Evolutionary conservation across 2,888 invertebrate species (phyloP).

Genomic region (Oscheius sp.): DNA sequence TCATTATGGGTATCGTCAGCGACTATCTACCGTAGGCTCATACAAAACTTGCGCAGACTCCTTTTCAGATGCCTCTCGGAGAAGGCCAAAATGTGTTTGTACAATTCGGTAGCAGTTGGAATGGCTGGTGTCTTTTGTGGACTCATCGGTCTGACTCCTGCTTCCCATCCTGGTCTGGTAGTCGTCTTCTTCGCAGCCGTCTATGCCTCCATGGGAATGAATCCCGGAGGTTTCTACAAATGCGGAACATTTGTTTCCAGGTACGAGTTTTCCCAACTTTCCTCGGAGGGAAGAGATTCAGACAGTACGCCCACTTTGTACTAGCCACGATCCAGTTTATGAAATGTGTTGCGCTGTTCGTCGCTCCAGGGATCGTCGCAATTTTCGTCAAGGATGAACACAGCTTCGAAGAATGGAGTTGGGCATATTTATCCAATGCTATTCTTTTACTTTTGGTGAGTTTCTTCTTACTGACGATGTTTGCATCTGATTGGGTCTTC

Average conservation of each 20-base stretch:
- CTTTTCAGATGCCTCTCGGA: slow-evolving; percentile 43
- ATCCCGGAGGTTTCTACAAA: slow-evolving; percentile 70
- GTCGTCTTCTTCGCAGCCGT: slow-evolving; percentile 42
- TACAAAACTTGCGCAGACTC: not conserved
- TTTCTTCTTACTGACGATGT: not conserved
- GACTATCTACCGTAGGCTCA: slow-evolving; percentile 29
- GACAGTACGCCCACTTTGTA: slow-evolving; percentile 26
- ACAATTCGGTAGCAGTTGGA: slow-evolving; percentile 63
- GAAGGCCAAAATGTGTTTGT: slow-evolving; percentile 56
- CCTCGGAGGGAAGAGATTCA: not conserved
- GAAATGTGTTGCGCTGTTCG: slow-evolving; percentile 66
- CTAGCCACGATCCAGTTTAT: slow-evolving; percentile 45
- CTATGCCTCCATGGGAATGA: slow-evolving; percentile 64
- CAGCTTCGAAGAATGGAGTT: slow-evolving; percentile 45
- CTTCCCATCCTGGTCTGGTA: slow-evolving; percentile 4
- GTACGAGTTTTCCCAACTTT: not conserved
- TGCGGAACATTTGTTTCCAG: slow-evolving; percentile 62
- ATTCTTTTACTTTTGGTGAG: slow-evolving; percentile 48
- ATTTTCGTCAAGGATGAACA: slow-evolving; percentile 34
- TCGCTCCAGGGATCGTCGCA: slow-evolving; percentile 62
- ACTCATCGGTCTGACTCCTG: slow-evolving; percentile 38
- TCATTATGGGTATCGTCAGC: slow-evolving; percentile 61
- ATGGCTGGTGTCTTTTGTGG: slow-evolving; percentile 55
- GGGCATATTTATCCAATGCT: slow-evolving; percentile 54
- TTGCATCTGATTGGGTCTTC: no score